Conservation (phyloP, 1,140 invertebrate genomes). For the Ceratosolen fusciceps region DNA sequence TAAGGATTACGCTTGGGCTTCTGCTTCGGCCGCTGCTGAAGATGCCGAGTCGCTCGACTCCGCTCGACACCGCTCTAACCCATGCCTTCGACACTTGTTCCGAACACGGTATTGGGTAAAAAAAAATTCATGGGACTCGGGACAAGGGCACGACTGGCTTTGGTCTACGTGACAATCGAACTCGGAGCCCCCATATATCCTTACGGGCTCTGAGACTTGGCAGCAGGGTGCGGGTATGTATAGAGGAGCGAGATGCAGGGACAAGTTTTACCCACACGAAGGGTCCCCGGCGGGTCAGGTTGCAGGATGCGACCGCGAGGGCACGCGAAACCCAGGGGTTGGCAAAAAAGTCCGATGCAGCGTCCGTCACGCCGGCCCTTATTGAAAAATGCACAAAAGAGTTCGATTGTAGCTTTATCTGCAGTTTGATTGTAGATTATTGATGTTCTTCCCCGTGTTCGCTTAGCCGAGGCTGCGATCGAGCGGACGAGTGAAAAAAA, state of each 20-base stretch:
- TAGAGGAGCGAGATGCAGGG: background rate
- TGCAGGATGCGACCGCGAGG: background rate
- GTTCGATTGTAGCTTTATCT: slow-evolving; percentile 70
- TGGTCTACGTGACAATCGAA: slow-evolving; percentile 37
- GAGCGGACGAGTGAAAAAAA: slow-evolving; percentile 45
- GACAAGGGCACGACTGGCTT: background rate
- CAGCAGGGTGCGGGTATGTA: background rate
- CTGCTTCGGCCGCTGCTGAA: too few species aligned
- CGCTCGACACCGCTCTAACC: too few species aligned
- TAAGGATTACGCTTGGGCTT: too few species aligned
- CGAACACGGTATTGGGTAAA: too few species aligned
- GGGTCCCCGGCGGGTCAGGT: background rate
- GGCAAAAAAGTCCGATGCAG: slow-evolving; percentile 46
- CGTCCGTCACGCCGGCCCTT: slow-evolving; percentile 63
- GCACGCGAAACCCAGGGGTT: slow-evolving; percentile 2
- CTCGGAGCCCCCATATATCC: too few species aligned
- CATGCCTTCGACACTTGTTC: too few species aligned
- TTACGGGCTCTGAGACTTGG: background rate
- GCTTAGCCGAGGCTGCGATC: slow-evolving; percentile 62
- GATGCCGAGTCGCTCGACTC: too few species aligned
- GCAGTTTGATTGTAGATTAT: slow-evolving; percentile 73
- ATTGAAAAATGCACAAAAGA: slow-evolving; percentile 70
- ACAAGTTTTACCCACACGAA: background rate
- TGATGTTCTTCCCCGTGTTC: slow-evolving; percentile 70
- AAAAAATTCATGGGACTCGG: background rate